Evolutionary conservation across 2,113 vertebrate genomes (phyloP), one percentile per base, ranked within the genome.

Genomic region (Tetraodon nigroviridis): DNA sequence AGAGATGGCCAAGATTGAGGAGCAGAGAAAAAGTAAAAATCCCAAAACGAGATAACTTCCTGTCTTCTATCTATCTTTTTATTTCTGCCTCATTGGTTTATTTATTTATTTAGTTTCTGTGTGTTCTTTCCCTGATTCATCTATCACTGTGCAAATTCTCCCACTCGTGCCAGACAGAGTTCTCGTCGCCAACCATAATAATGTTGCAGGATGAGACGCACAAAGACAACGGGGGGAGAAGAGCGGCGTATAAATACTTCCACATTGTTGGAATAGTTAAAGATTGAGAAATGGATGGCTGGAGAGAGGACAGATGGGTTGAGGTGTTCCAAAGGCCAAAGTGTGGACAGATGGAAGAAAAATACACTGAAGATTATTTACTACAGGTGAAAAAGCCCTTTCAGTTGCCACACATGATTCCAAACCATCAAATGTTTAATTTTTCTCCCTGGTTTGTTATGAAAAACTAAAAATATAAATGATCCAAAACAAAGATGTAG

Each of bases 181-280:
- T 48, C 16, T 55, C n/a, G 51, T 21, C 50, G 86, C 88, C 89
- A 88, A 83, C 18, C 62, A 87, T 63, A 91, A 89, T 84, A 90
- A 58, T 74, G 81, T 83, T 75, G 56, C 67, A 68, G 80, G 75
- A 84, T 48, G 58, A 41, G 29, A 75, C 29, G 54, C 69, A 64
- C 55, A 40, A 55, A 56, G 22, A 51, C 61, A 3, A 55, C 37
- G 68, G 78, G 67, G 76, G 67, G 46, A 48, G 46, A 48, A 76
- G 64, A 69, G 14, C 66, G 61, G 67, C 60, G 63, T 74, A 78
- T 74, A 83, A 84, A 84, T 80, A 84, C 80, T 81, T 84, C 78
- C 77, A 81, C 75, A 76, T 87, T 81, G 78, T 80, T 83, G 85
- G 80, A 83, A 81, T 81, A 78, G 69, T 69, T 73, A 37, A 55